Evolutionary conservation across 2,888 invertebrate genomes (phyloP).

Genomic region (Pristionchus arcanus): DNA sequence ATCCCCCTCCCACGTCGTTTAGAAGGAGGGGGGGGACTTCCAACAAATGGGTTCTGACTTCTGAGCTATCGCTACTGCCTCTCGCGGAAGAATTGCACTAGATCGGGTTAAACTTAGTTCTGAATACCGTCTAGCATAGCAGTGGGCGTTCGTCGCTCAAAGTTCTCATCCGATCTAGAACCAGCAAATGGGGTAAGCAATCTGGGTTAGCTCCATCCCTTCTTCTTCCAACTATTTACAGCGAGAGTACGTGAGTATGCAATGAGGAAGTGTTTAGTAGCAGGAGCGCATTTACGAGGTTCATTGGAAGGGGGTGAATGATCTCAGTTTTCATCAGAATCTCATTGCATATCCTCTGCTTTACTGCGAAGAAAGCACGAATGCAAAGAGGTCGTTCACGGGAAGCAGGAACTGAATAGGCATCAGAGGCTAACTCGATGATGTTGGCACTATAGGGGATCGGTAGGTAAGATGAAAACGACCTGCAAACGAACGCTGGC

Average conservation of each 20-base stretch:
- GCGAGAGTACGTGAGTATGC: neutral
- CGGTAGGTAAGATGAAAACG: neutral
- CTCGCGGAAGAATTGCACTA: too few species aligned
- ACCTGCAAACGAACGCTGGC: neutral
- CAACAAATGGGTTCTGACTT: too few species aligned
- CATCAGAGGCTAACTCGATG: neutral
- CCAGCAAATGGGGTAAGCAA: neutral
- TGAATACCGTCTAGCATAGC: too few species aligned
- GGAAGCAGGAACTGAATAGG: neutral
- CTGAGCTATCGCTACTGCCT: too few species aligned
- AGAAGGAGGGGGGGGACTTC: neutral
- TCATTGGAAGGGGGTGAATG: neutral
- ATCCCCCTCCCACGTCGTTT: too few species aligned
- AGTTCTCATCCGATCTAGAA: too few species aligned
- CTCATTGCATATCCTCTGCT: too few species aligned
- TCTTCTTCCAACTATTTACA: neutral
- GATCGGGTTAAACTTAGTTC: too few species aligned
- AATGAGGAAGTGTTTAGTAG: slow-evolving; percentile 15
- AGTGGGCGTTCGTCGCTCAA: too few species aligned
- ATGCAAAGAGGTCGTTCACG: too few species aligned
- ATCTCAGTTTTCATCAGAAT: neutral
- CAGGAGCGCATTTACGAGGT: neutral
- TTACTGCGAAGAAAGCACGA: too few species aligned
- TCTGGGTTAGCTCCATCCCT: neutral
- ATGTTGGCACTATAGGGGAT: neutral